phyloP scores from a whole-genome alignment of 2,797 vertebrate species.

The Sebastes nivosus region DNA sequence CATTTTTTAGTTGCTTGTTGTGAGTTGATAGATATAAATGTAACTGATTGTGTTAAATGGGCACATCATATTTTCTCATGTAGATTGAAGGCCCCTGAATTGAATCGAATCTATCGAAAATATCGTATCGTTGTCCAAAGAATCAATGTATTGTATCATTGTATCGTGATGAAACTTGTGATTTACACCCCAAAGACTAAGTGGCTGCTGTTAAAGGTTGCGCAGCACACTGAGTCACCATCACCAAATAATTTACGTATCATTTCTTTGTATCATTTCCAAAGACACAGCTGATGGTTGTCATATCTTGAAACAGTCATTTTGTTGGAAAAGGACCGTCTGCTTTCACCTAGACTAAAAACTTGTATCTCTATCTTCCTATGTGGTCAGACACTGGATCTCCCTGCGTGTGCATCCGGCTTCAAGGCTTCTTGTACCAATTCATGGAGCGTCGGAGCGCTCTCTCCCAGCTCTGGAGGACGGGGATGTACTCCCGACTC shows the following conservation, averaged over 20 bases:
- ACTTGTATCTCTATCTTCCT: not conserved
- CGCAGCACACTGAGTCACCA: not conserved
- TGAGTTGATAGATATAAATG: not conserved
- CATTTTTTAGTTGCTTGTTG: not conserved
- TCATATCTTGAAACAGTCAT: not conserved
- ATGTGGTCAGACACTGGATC: not conserved
- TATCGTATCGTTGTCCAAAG: not conserved
- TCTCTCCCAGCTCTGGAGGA: conserved; percentile 89
- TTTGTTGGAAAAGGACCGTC: not conserved
- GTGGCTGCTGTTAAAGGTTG: not conserved
- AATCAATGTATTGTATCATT: too few relatives aligned
- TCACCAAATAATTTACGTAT: not conserved
- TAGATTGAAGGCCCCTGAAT: not conserved
- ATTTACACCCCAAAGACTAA: not conserved
- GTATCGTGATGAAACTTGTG: too few relatives aligned
- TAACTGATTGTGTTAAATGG: not conserved
- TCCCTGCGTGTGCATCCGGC: not conserved
- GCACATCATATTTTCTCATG: not conserved
- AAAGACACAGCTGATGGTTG: not conserved
- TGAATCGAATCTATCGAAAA: not conserved
- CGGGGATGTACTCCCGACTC: conserved; percentile 72
- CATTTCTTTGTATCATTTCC: not conserved
- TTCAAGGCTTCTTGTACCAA: conserved; percentile 87
- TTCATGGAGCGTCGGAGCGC: conserved; percentile 88
- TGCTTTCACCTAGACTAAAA: not conserved